Percentiles rank a stretch among this genome's conserved stretches.
Evolutionary conservation across 2,113 vertebrate genomes (phyloP).

Genomic region (Euleptes europaea): DNA sequence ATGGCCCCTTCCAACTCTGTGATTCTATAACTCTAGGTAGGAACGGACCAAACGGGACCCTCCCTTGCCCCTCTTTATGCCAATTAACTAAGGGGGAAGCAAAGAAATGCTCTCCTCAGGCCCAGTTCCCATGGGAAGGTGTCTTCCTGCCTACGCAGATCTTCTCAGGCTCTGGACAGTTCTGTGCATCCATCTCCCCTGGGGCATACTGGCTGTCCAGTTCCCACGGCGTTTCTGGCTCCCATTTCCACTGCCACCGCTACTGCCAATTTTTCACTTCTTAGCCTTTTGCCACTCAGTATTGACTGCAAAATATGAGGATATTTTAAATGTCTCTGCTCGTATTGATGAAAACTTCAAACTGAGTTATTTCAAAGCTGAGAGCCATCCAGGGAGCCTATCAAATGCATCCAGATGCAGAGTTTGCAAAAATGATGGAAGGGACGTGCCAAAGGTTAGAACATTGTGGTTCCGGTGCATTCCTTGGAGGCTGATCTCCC

Average conservation of each 20-base stretch:
- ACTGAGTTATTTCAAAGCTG: slow-evolving; percentile 57
- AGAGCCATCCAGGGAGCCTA: slow-evolving; percentile 36
- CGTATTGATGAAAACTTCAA: slow-evolving; percentile 64
- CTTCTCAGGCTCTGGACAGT: background rate
- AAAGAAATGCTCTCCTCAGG: background rate
- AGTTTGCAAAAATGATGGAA: slow-evolving; percentile 4
- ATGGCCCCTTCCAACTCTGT: too few species aligned
- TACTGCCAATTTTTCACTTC: slow-evolving; percentile 34
- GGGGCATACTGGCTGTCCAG: background rate
- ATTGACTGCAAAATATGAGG: slow-evolving; percentile 48
- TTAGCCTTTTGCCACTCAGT: slow-evolving; percentile 54
- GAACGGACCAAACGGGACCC: too few species aligned
- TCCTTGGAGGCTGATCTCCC: background rate
- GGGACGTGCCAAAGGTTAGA: background rate
- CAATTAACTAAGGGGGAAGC: background rate
- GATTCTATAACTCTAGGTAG: too few species aligned
- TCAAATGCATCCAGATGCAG: slow-evolving; percentile 47
- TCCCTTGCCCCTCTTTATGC: background rate
- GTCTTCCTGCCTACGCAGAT: background rate
- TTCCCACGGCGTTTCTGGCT: background rate
- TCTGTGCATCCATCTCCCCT: fast-evolving
- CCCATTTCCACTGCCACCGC: background rate
- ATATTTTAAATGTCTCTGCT: slow-evolving; percentile 57
- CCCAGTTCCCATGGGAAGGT: background rate
- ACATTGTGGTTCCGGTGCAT: background rate